A percentile compares a stretch with the other conserved stretches of the same genome.
These are phyloP conservation scores for Drepanosiphum platanoidis DNA, from an alignment of 2,888 invertebrate species.

Conservation along the genomic window DNA sequence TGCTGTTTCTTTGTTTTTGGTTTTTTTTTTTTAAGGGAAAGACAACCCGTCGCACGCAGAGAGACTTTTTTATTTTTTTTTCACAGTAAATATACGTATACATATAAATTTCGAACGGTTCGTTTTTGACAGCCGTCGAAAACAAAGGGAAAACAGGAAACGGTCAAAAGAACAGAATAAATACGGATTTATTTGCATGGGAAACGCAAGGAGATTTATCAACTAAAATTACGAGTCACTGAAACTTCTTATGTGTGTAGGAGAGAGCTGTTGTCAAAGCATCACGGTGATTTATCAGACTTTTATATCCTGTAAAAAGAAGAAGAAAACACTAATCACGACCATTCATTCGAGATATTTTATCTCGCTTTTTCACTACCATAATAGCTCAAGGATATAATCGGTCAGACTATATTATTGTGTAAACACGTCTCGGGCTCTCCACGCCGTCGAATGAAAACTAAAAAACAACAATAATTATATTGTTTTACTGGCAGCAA, in stretches of 20 bases:
- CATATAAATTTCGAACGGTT: not conserved
- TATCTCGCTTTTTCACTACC: not conserved
- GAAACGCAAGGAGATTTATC: not conserved
- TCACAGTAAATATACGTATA: not conserved
- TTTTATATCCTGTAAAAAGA: not conserved
- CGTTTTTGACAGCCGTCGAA: not conserved
- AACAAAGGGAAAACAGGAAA: constrained; percentile 17
- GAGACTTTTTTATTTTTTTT: no score
- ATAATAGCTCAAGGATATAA: not conserved
- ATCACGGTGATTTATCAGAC: not conserved
- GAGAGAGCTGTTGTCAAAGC: not conserved
- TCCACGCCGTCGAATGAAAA: not conserved
- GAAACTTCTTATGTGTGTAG: not conserved
- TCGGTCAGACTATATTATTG: not conserved
- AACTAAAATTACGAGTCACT: not conserved
- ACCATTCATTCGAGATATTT: not conserved
- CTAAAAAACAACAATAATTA: not conserved
- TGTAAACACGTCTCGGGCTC: not conserved
- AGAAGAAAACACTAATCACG: not conserved
- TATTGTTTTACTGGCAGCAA: not conserved
- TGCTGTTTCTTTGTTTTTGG: no score
- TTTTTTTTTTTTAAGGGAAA: no score
- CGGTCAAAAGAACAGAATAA: not conserved
- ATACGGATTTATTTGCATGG: not conserved
- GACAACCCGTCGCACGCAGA: no score